Conservation (phyloP, 2,888 invertebrate species). For the Geotrupes spiniger region DNA sequence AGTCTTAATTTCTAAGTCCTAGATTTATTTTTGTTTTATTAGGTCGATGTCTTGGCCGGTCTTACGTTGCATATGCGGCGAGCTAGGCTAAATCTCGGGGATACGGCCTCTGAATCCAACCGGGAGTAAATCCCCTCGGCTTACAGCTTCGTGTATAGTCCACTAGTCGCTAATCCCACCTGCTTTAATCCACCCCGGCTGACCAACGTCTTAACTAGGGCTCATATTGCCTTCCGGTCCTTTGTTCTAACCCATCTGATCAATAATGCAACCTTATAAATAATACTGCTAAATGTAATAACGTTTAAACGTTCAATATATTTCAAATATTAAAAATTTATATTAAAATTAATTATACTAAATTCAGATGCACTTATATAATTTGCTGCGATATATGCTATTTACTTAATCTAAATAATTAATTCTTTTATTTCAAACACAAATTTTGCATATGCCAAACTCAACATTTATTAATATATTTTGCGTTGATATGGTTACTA, state of each 20-base stretch:
- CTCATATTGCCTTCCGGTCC: slow-evolving; percentile 52
- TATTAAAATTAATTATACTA: no score
- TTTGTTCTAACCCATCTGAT: slow-evolving; percentile 49
- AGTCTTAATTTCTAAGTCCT: slow-evolving; percentile 43
- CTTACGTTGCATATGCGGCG: slow-evolving; percentile 49
- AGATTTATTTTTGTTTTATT: slow-evolving; percentile 48
- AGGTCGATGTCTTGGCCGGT: slow-evolving; percentile 35
- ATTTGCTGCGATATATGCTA: no score
- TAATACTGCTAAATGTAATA: slow-evolving; percentile 39
- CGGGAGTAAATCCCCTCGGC: slow-evolving; percentile 51
- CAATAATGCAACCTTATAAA: slow-evolving; percentile 54
- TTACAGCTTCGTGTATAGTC: slow-evolving; percentile 52
- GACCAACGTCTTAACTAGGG: slow-evolving; percentile 53
- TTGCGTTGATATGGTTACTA: no score
- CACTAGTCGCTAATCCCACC: slow-evolving; percentile 53
- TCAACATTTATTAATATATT: no score
- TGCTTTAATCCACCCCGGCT: slow-evolving; percentile 52
- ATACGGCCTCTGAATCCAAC: slow-evolving; percentile 48
- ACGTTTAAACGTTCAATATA: slow-evolving; percentile 1
- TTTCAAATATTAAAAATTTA: no score
- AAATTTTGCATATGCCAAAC: no score
- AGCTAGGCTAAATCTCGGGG: slow-evolving; percentile 46
- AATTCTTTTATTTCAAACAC: no score
- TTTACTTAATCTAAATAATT: no score
- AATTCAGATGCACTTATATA: no score